phyloP scores from a whole-genome alignment of 1,140 invertebrate species.

The Pogonomyrmex californicus region DNA sequence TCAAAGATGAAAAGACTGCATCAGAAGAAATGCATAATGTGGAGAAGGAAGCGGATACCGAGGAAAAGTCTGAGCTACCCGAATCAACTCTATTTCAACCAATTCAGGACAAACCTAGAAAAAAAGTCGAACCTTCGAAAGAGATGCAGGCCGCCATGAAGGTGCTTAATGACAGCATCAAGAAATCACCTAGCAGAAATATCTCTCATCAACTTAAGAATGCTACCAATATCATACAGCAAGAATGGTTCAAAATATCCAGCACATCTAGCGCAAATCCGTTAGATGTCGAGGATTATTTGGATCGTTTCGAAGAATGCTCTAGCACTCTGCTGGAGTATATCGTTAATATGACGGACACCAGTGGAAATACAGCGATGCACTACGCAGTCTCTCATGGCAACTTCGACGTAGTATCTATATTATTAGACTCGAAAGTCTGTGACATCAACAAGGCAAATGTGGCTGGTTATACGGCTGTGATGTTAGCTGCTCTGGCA shows the following conservation, averaged over 20 bases:
- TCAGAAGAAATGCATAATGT: slow-evolving; percentile 71
- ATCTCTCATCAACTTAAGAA: slow-evolving; percentile 88
- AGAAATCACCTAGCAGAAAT: slow-evolving; percentile 88
- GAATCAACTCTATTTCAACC: slow-evolving; percentile 87
- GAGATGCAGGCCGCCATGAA: slow-evolving; percentile 93
- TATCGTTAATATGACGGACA: slow-evolving; percentile 95
- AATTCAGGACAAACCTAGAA: slow-evolving; percentile 83
- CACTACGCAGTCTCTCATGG: slow-evolving; percentile 98
- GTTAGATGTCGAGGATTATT: slow-evolving; percentile 93
- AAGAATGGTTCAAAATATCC: slow-evolving; percentile 95
- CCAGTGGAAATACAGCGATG: slow-evolving; percentile 97
- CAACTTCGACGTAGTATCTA: slow-evolving; percentile 97
- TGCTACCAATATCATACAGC: slow-evolving; percentile 92
- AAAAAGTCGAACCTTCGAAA: slow-evolving; percentile 88
- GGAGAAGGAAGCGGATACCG: slow-evolving; percentile 78
- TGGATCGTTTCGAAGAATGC: slow-evolving; percentile 94
- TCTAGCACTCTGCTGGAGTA: slow-evolving; percentile 92
- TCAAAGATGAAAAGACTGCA: slow-evolving; percentile 75
- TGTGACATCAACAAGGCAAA: slow-evolving; percentile 96
- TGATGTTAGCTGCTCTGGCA: slow-evolving; percentile 96
- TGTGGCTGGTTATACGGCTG: slow-evolving; percentile 96
- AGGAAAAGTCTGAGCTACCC: slow-evolving; percentile 82
- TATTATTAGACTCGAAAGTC: slow-evolving; percentile 96
- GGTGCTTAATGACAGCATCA: slow-evolving; percentile 92
- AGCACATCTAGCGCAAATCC: slow-evolving; percentile 92